Evolutionary conservation across 2,797 vertebrate genomes (phyloP), one percentile per base, ranked within the genome.

Genomic region (Epinephelus coioides): DNA sequence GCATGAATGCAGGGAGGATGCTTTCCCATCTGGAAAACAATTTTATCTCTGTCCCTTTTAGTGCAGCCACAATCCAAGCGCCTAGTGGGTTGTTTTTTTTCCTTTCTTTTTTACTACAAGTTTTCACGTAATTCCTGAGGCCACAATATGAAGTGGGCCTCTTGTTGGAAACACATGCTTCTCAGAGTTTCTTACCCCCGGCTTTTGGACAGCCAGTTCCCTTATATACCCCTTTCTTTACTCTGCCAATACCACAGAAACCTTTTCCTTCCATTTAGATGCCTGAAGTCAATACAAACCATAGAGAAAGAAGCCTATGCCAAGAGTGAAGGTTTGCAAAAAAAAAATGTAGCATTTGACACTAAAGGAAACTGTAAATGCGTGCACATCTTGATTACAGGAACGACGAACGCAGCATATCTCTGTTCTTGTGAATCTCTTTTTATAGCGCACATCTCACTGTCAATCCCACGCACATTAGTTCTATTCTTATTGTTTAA

Each of bases 231-330:
- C 61, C 65, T 83, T 84, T 81, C 70, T 85, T 76, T 46, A 27
- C 55, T 54, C 30, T 85, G 86, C 88, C 90, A 93, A 90, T 82
- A 89, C 92, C 91, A 76, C 91, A 93, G 61, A 91, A 93, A 87
- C 84, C 73, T 67, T 90, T 89, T 86, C 86, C 79, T 81, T 87
- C 83, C 85, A 89, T 93, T 91, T 91, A 86, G 63, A 89, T 83
- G 62, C 63, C 71, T 88, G 76, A 79, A 90, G 92, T 91, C 78
- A 82, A 75, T 81, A 77, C 71, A 85, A 89, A 90, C 86, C 79
- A 73, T 78, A 72, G 67, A 64, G 49, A 60, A 49, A 70, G 6
- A 63, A 63, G 23, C 13, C 14, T 3, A 19, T 0, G 64, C 78
- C 67, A 86, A 88, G 59, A 74, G 63, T 61, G 18, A 79, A 76